Evolutionary conservation across 2,797 vertebrate genomes (phyloP), one percentile per base, ranked within the genome.

Genomic region (Thaleichthys pacificus): DNA sequence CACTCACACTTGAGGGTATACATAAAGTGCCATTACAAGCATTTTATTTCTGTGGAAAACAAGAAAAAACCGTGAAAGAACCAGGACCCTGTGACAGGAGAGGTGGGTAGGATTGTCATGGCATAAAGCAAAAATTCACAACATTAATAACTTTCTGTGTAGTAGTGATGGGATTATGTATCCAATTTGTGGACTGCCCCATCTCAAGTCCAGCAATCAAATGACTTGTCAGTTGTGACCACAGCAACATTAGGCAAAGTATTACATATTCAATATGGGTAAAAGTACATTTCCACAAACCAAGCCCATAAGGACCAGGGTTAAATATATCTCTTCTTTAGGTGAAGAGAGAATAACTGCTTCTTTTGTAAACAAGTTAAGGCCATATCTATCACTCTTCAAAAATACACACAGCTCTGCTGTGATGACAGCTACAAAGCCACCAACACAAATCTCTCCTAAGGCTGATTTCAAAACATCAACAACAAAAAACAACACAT

Each of bases 21-120:
- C 86, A 84, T 90, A 90, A 90, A 91, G 89, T 93, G 89, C 88
- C 86, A 85, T 89, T 84, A 87, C 85, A 89, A 89, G 87, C 83
- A 83, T 91, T 93, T 93, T 88, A 91, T 92, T 91, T 90, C 68
- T 82, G 89, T 86, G 85, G 78, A 81, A 87, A 87, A 72, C 66
- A 9, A 74, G 28, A 86, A 78, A 86, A 84, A 80, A 89, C 80
- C 88, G 82, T 86, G 85, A 88, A 81, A 78, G 71, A 87, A 86
- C 85, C 78, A 86, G 74, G 42, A 71, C 80, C 85, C 69, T 80
- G 84, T 74, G 57, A 70, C 68, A 69, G 74, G 75, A 68, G 87
- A 78, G 75, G 77, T 78, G 80, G 63, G 60, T 61, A 70, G 78
- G 90, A 94, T 92, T 91, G 92, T 91, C 91, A 86, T 91, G 89